Percentiles rank a stretch among this genome's conserved stretches.
Conservation (phyloP, 2,888 invertebrate species). For the Napeogenes inachia region DNA sequence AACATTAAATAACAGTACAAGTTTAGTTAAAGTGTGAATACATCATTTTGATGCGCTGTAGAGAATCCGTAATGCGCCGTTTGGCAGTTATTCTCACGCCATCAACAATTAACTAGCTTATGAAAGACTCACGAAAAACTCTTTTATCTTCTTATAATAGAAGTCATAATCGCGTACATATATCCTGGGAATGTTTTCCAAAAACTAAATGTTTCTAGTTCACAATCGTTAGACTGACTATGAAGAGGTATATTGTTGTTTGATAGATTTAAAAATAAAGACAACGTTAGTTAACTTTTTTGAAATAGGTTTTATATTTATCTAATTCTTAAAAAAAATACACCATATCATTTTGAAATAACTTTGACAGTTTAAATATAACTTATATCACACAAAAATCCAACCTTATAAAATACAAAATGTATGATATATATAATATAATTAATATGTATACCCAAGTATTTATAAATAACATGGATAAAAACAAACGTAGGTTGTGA, state of each 20-base stretch:
- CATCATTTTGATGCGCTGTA: slow-evolving; percentile 54
- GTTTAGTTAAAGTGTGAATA: slow-evolving; percentile 35
- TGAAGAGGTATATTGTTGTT: slow-evolving; percentile 9
- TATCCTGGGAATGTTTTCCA: slow-evolving; percentile 27
- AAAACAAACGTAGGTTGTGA: slow-evolving; percentile 17
- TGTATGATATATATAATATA: too few species aligned
- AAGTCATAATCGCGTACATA: slow-evolving; percentile 9
- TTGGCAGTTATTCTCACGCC: slow-evolving; percentile 53
- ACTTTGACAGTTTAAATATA: too few species aligned
- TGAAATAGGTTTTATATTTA: too few species aligned
- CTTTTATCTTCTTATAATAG: slow-evolving; percentile 5
- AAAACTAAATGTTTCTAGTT: slow-evolving; percentile 29
- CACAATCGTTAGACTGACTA: slow-evolving; percentile 23
- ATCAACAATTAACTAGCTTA: slow-evolving; percentile 28
- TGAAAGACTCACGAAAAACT: slow-evolving; percentile 12
- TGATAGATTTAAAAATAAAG: too few species aligned
- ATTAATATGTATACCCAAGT: background rate
- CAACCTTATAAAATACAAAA: too few species aligned
- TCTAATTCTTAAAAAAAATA: too few species aligned
- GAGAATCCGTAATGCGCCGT: slow-evolving; percentile 57
- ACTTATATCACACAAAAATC: too few species aligned
- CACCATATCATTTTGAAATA: too few species aligned
- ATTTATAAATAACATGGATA: background rate
- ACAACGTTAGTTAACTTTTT: too few species aligned
- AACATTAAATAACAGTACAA: slow-evolving; percentile 31